phyloP scores from a whole-genome alignment of 2,888 invertebrate species.

The Caenorhabditis auriculariae region DNA sequence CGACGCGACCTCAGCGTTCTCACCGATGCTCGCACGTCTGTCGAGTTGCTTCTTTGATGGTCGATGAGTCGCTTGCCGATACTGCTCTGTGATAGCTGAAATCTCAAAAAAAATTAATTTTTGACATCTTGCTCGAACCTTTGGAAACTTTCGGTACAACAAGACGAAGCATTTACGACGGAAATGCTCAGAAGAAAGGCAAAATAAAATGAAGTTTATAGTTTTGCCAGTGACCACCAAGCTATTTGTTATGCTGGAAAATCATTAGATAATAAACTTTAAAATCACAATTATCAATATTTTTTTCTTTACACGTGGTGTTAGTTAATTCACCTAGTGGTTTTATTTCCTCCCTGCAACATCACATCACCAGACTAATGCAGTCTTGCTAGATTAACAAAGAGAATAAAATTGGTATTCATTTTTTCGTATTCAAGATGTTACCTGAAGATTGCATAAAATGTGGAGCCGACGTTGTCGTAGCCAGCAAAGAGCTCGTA shows the following conservation, averaged over 20 bases:
- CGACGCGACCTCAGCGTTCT: conserved; percentile 33
- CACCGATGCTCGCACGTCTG: conserved; percentile 29
- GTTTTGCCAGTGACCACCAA: conserved; percentile 60
- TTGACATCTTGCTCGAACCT: conserved; percentile 20
- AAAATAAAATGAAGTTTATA: conserved; percentile 60
- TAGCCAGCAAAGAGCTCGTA: conserved; percentile 53
- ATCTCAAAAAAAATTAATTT: not conserved
- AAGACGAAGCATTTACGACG: conserved; percentile 51
- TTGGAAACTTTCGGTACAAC: conserved; percentile 54
- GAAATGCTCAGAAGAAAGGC: conserved; percentile 59
- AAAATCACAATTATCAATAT: not conserved
- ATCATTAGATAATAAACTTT: too few relatives aligned
- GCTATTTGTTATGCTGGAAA: conserved; percentile 55
- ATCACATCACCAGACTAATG: too few relatives aligned
- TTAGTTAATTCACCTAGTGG: not conserved
- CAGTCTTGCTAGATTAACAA: too few relatives aligned
- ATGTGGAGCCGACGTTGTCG: conserved; percentile 21
- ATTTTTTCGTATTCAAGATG: too few relatives aligned
- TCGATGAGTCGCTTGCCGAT: conserved; percentile 35
- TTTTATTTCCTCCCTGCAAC: too few relatives aligned
- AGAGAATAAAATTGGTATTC: too few relatives aligned
- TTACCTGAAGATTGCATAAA: conserved; percentile 38
- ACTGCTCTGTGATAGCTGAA: conserved; percentile 42
- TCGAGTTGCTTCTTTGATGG: conserved; percentile 17
- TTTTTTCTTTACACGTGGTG: not conserved